Evolutionary conservation across 2,113 vertebrate species (phyloP), one percentile per base, ranked within the genome.

Genomic region (Tupaia tana): DNA sequence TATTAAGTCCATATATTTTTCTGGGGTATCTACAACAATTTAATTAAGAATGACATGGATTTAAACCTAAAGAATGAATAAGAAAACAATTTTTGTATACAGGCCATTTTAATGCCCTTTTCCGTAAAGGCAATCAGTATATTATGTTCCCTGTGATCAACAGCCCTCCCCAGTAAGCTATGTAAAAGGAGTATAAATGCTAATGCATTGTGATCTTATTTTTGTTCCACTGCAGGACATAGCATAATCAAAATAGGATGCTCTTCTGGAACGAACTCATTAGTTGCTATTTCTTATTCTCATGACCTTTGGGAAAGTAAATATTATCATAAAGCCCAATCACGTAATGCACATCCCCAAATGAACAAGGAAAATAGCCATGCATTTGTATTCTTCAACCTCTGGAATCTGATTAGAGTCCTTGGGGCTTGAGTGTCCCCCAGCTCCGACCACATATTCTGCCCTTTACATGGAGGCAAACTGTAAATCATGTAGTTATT

Each of bases 231-330:
- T 58, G 11, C 19, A 63, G 59, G 82, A 86, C 15, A 59, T 70
- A 86, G 18, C 24, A 20, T 43, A 92, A 92, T 93, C 59, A 91
- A 89, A 96, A 69, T 29, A 73, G 31, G 16, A 9, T 89, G n/a
- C 43, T 93, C 34, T 81, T 89, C 34, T 22, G 1, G 29, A 78
- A 52, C 52, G 63, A 77, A 89, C 22, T 89, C 58, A 56, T 88
- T 93, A 94, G n/a, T 59, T 93, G 29, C 27, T 90, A 59, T 82
- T 91, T 91, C 18, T 89, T 77, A 84, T 61, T 77, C 7, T 94
- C 13, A 12, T 56, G 74, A 96, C 59, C 78, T 96, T 94, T 93
- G 73, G 86, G 59, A 83, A 94, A 89, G 56, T 95, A 95, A 91
- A 83, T 94, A 78, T 70, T 78, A 73, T 29, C 20, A 85, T 43